Percentiles rank a stretch among this genome's conserved stretches.
These are phyloP conservation scores for Frieseomelitta varia DNA, from an alignment of 1,140 invertebrate species.

Conservation along the genomic window DNA sequence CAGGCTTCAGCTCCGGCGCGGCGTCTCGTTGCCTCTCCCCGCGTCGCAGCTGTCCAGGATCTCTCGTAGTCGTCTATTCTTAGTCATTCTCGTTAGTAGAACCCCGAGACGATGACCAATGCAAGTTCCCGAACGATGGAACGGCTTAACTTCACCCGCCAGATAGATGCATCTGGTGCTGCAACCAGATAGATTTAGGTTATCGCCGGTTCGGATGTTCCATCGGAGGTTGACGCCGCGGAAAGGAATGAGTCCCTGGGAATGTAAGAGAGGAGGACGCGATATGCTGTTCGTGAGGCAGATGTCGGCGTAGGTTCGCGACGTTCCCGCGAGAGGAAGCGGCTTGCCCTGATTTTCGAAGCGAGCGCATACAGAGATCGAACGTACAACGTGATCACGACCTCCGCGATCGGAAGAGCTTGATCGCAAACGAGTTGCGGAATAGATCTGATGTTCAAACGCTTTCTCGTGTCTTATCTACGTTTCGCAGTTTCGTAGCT, in stretches of 20 bases:
- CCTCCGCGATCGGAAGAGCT: slow-evolving; percentile 63
- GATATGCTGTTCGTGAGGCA: background rate
- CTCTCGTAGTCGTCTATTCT: slow-evolving; percentile 32
- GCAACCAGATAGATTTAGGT: background rate
- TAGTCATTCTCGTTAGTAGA: slow-evolving; percentile 42
- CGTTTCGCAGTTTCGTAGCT: no score
- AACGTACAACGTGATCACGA: slow-evolving; percentile 60
- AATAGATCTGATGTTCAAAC: no score
- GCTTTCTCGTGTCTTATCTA: no score
- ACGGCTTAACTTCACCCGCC: background rate
- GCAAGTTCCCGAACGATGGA: slow-evolving; percentile 1
- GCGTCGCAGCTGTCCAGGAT: slow-evolving; percentile 62
- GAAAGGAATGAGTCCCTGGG: background rate
- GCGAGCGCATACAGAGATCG: slow-evolving; percentile 36
- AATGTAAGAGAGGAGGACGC: background rate
- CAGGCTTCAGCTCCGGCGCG: slow-evolving; percentile 23
- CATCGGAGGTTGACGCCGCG: background rate
- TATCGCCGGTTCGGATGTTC: background rate
- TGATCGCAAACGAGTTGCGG: no score
- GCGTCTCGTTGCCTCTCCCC: slow-evolving; percentile 33
- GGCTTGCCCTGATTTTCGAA: slow-evolving; percentile 59
- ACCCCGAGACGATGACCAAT: slow-evolving; percentile 13
- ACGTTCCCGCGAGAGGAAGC: slow-evolving; percentile 54
- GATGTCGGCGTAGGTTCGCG: background rate
- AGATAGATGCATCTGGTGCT: background rate